Evolutionary conservation across 2,888 invertebrate species (phyloP).

Genomic region (Nipponacmea schrenckii): DNA sequence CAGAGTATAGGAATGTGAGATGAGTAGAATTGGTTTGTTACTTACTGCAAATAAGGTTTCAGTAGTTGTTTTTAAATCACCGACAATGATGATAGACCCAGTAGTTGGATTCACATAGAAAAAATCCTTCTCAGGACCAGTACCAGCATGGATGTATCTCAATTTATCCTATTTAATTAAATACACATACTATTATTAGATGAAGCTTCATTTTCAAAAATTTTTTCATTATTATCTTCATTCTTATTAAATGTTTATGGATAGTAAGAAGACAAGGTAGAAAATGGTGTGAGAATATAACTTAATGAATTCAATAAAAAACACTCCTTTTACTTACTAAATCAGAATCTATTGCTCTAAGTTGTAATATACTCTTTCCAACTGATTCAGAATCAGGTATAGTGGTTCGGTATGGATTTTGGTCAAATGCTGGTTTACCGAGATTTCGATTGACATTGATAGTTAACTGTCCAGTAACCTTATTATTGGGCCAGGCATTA

Average conservation of each 20-base stretch:
- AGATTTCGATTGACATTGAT: conserved; percentile 45
- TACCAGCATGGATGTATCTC: conserved; percentile 40
- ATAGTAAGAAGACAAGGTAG: too few species aligned
- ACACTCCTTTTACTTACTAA: conserved; percentile 73
- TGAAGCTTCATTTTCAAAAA: too few species aligned
- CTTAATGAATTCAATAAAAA: not conserved
- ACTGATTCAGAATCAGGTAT: conserved; percentile 46
- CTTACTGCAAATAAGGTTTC: conserved; percentile 30
- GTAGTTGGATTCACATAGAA: conserved; percentile 38
- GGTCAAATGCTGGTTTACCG: conserved; percentile 39
- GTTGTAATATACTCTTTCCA: conserved; percentile 75
- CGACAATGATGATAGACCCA: conserved; percentile 38
- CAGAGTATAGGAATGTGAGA: too few species aligned
- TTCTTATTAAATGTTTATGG: too few species aligned
- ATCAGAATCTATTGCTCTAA: conserved; percentile 86
- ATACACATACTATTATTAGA: not conserved
- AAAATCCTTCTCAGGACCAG: conserved; percentile 30
- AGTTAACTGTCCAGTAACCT: conserved; percentile 36
- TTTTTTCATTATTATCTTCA: too few species aligned
- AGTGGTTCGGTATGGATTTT: conserved; percentile 24
- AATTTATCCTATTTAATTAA: conserved; percentile 46
- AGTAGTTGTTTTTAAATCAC: conserved; percentile 28
- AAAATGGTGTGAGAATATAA: too few species aligned
- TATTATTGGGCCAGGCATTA: conserved; percentile 46
- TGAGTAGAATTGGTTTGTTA: conserved; percentile 9